Evolutionary conservation across 2,113 vertebrate species (phyloP).

Genomic region (Paramisgurnus dabryanus): DNA sequence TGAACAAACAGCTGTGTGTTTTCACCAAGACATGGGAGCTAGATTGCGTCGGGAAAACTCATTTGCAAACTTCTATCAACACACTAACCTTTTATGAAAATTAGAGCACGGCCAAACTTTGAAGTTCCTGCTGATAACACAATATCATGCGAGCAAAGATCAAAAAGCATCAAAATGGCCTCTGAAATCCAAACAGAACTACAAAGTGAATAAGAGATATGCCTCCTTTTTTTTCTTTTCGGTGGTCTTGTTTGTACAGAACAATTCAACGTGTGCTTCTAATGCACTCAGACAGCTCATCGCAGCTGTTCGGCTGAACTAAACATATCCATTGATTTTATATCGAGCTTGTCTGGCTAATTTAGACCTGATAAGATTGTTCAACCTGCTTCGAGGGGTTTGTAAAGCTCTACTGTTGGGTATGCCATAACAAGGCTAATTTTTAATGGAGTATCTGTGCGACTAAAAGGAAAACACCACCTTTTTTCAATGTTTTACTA

Average conservation of each 20-base stretch:
- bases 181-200: constrained; percentile 31
- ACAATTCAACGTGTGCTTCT: constrained; percentile 19
- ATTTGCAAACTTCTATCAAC: constrained; percentile 39
- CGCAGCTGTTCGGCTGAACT: background rate
- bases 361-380: constrained; percentile 19
- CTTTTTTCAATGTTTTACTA: no score
- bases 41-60: constrained; percentile 13
- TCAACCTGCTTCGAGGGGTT: background rate
- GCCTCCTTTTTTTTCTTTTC: background rate
- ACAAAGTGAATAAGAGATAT: constrained; percentile 36
- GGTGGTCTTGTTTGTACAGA: constrained; percentile 24
- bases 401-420: background rate
- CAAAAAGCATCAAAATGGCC: constrained; percentile 39
- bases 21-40: background rate
- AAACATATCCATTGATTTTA: constrained; percentile 38
- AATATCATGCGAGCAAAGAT: constrained; percentile 23
- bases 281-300: constrained; percentile 32
- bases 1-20: background rate
- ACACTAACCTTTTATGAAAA: constrained; percentile 42
- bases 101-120: constrained; percentile 38
- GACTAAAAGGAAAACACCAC: no score
- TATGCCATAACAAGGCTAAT: no score
- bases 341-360: constrained; percentile 27
- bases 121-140: constrained; percentile 33
- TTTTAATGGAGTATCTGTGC: no score